These are phyloP conservation scores for Apodemia duryi DNA, from an alignment of 2,888 invertebrate genomes.

Conservation along the genomic window DNA sequence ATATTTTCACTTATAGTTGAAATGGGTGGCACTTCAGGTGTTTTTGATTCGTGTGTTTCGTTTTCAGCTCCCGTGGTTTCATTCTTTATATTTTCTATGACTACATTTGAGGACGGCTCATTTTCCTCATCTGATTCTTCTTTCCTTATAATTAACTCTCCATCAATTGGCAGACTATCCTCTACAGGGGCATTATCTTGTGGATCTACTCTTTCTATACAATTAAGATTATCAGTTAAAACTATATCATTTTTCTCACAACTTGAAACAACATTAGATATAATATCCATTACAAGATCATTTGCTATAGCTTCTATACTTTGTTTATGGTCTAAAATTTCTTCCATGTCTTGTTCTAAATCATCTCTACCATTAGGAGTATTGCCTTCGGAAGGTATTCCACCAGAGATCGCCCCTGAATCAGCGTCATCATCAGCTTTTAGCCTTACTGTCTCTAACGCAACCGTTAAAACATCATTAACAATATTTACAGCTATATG, in stretches of 20 bases:
- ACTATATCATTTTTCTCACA: conserved; percentile 37
- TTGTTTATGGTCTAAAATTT: conserved; percentile 55
- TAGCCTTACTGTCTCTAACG: conserved; percentile 63
- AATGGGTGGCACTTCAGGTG: conserved; percentile 83
- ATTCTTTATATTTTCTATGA: conserved; percentile 57
- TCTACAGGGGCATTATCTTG: conserved; percentile 64
- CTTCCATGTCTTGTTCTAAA: conserved; percentile 66
- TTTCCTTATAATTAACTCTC: conserved; percentile 54
- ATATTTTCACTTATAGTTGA: conserved; percentile 87
- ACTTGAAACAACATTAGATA: conserved; percentile 49
- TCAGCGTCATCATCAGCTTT: conserved; percentile 70
- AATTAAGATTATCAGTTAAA: conserved; percentile 34
- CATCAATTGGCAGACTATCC: conserved; percentile 66
- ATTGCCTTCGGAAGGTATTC: conserved; percentile 65
- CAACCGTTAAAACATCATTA: conserved; percentile 69
- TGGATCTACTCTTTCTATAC: conserved; percentile 53
- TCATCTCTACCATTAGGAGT: conserved; percentile 70
- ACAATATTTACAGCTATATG: conserved; percentile 68
- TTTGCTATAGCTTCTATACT: conserved; percentile 55
- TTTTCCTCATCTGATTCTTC: conserved; percentile 26
- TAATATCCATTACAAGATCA: conserved; percentile 58
- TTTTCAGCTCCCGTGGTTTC: conserved; percentile 54
- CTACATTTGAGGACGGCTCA: conserved; percentile 33
- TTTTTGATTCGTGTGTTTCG: conserved; percentile 47
- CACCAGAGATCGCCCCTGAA: conserved; percentile 71